Evolutionary conservation across 2,113 vertebrate genomes (phyloP), one percentile per base, ranked within the genome.

Genomic region (Catharus fuscescens): DNA sequence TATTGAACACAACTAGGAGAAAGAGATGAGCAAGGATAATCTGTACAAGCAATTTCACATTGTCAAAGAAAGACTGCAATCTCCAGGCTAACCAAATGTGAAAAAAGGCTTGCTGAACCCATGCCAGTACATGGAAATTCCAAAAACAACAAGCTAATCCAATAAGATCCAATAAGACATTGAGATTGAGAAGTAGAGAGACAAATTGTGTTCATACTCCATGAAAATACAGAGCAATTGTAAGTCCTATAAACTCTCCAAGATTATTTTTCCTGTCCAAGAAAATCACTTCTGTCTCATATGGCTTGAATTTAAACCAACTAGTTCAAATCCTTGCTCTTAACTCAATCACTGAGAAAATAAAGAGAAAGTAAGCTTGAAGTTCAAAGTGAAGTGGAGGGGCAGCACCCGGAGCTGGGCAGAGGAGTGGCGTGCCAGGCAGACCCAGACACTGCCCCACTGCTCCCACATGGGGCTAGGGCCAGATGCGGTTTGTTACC

Each of bases 81-180:
- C 86, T 89, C 60, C 69, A 84, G 57, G 60, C 86, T 92, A 91
- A 94, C 61, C 52, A 89, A 95, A 95, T 74, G 69, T 67, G 76
- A 86, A 95, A 93, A 88, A 95, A 89, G 77, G 40, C 57, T 92
- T 11, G 5, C 86, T 96, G 94, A 96, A 65, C 23, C 57, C 23
- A 57, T 18, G 85, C 93, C 92, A 96, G 88, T 79, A 71, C 44
- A 24, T 70, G 82, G 86, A 94, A 94, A 97, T 93, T 97, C 96
- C 95, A 96, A 95, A 88, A 96, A 93, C 88, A 96, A 94, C 93
- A 94, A 97, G 67, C 78, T 96, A 96, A 97, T 97, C 96, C 94
- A 96, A 90, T 94, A 93, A 95, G 56, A 96, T 80, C 92, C 90
- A 96, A 95, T 92, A 95, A 96, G 48, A 90, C 92, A 80, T 25